Conservation (phyloP, 1,140 invertebrate genomes). For the Apis cerana region DNA sequence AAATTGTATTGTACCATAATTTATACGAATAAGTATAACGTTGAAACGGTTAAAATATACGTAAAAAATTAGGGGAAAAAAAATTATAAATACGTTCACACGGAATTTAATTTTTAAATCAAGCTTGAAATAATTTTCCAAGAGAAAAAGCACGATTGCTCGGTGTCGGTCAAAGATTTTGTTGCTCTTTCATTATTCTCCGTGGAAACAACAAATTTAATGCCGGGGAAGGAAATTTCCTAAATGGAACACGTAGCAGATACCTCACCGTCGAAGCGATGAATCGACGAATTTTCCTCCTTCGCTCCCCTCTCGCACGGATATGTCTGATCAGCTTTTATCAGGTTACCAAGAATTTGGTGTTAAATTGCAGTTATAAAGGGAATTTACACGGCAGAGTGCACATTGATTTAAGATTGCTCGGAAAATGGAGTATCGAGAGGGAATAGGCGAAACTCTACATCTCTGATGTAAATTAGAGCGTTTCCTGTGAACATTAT, state of each 20-base stretch:
- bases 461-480: neutral
- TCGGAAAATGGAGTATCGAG: constrained; percentile 21
- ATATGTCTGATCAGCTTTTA: constrained; percentile 27
- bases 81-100: too few relatives aligned
- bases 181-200: too few relatives aligned
- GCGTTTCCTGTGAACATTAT: neutral
- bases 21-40: too few relatives aligned
- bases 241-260: neutral
- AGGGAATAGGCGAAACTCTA: neutral
- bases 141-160: neutral
- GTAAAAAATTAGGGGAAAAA: too few relatives aligned
- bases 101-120: too few relatives aligned
- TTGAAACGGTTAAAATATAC: too few relatives aligned
- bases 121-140: too few relatives aligned
- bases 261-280: neutral
- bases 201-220: neutral
- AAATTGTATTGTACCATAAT: too few relatives aligned
- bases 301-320: neutral
- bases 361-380: constrained; percentile 53
- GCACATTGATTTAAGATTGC: constrained; percentile 52
- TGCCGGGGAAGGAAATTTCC: neutral
- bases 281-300: constrained; percentile 32
- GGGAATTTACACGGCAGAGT: constrained; percentile 51
- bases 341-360: constrained; percentile 45
- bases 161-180: neutral